phyloP scores from a whole-genome alignment of 2,113 vertebrate species.

The Hyperopisus bebe region DNA sequence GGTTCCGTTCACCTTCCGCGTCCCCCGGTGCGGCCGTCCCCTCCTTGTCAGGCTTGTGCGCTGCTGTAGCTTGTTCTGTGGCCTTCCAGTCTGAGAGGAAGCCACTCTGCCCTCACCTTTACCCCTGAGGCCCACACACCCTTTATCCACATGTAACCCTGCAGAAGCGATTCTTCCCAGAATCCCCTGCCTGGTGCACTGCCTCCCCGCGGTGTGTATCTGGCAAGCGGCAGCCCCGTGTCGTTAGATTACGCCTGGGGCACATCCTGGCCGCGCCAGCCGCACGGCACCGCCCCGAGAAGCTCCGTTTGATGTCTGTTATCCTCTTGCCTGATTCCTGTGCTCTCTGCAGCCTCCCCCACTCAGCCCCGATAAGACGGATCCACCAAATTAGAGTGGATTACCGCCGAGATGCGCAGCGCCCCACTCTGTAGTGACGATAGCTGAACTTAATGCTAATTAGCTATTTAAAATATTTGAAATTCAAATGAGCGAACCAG shows the following conservation, averaged over 20 bases:
- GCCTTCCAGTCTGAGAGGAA: neutral
- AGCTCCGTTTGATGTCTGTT: conserved; percentile 61
- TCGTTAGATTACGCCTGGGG: neutral
- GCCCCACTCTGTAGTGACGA: conserved; percentile 47
- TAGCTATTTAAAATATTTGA: conserved; percentile 49
- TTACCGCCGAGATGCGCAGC: conserved; percentile 32
- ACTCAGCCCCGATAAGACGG: conserved; percentile 47
- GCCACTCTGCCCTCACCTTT: neutral
- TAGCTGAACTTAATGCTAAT: conserved; percentile 58
- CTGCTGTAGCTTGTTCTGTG: neutral
- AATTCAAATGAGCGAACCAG: conserved; percentile 47
- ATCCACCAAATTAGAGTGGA: conserved; percentile 44
- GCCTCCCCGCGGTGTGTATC: neutral
- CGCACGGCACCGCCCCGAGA: conserved; percentile 40
- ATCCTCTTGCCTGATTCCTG: conserved; percentile 44
- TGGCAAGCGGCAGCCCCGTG: neutral
- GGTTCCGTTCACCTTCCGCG: neutral
- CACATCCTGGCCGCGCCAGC: conserved; percentile 57
- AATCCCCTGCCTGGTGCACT: neutral
- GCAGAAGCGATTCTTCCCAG: neutral
- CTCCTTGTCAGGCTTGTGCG: neutral
- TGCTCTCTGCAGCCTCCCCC: conserved; percentile 33
- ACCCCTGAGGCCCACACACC: neutral
- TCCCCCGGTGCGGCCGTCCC: neutral
- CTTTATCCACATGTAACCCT: neutral